Conservation (phyloP, 1,140 invertebrate species). For the Orius laevigatus region DNA sequence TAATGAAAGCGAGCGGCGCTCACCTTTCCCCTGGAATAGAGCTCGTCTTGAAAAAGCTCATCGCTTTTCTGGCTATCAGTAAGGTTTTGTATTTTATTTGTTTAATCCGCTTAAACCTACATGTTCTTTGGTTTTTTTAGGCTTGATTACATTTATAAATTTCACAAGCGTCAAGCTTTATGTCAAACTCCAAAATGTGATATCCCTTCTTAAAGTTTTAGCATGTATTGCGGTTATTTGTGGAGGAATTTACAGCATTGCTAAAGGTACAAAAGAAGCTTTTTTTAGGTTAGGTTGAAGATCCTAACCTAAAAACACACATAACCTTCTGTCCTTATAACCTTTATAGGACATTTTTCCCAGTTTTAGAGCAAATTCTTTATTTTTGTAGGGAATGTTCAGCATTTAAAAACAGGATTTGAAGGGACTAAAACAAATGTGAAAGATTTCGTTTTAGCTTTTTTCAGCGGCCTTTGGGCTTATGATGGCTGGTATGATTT, state of each 20-base stretch:
- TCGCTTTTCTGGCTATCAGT: slow-evolving; percentile 48
- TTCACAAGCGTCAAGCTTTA: slow-evolving; percentile 75
- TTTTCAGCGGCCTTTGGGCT: slow-evolving; percentile 88
- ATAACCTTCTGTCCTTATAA: too few relatives aligned
- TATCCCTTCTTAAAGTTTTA: slow-evolving; percentile 69
- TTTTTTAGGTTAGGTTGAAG: background rate
- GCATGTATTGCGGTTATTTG: slow-evolving; percentile 63
- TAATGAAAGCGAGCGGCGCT: slow-evolving; percentile 28
- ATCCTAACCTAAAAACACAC: background rate
- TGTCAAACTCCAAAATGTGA: slow-evolving; percentile 75
- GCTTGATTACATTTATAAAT: slow-evolving; percentile 75
- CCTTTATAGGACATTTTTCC: background rate
- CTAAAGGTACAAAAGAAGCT: slow-evolving; percentile 11
- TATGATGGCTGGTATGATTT: slow-evolving; percentile 70
- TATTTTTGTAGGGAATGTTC: background rate
- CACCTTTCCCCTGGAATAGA: slow-evolving; percentile 28
- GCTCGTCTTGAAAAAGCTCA: slow-evolving; percentile 41
- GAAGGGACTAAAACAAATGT: slow-evolving; percentile 49
- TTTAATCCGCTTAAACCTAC: too few relatives aligned
- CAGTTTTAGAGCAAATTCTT: background rate
- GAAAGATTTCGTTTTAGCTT: slow-evolving; percentile 68
- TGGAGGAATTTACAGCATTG: slow-evolving; percentile 50
- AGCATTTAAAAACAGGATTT: slow-evolving; percentile 40
- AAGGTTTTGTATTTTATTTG: slow-evolving; percentile 23
- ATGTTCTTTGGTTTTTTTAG: slow-evolving; percentile 36